These are phyloP conservation scores for Sepioteuthis lessoniana DNA, from an alignment of 2,888 invertebrate genomes.

Conservation along the genomic window DNA sequence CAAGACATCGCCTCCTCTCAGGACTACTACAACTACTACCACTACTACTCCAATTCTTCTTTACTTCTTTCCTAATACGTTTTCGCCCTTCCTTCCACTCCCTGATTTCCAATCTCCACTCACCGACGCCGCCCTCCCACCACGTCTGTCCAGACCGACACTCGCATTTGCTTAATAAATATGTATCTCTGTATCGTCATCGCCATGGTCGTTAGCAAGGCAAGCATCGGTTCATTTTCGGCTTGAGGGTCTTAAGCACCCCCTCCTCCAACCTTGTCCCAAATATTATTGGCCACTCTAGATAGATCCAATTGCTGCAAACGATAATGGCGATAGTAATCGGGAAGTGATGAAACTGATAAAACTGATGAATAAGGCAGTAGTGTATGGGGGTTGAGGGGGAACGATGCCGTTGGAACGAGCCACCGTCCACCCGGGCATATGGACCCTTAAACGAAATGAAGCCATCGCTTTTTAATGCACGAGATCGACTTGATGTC, in stretches of 20 bases:
- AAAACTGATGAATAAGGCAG: neutral
- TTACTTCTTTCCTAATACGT: too few species aligned
- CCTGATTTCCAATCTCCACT: too few species aligned
- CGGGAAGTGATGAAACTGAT: neutral
- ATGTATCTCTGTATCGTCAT: neutral
- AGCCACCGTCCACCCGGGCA: neutral
- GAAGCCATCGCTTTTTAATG: neutral
- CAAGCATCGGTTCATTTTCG: neutral
- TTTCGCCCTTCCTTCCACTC: too few species aligned
- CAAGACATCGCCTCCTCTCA: too few species aligned
- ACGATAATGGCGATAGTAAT: neutral
- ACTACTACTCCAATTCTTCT: too few species aligned
- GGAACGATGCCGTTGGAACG: neutral
- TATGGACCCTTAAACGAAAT: conserved; percentile 33
- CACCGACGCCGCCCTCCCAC: too few species aligned
- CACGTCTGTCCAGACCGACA: too few species aligned
- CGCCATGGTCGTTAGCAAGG: neutral
- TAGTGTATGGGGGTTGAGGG: neutral
- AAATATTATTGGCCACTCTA: neutral
- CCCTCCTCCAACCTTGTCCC: neutral
- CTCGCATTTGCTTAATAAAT: too few species aligned
- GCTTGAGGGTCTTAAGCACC: neutral
- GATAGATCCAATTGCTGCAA: neutral
- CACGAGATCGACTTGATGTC: neutral
- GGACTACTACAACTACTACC: too few species aligned